These are phyloP conservation scores for Himalopsyche tibetana DNA, from an alignment of 2,888 invertebrate species.

Conservation along the genomic window DNA sequence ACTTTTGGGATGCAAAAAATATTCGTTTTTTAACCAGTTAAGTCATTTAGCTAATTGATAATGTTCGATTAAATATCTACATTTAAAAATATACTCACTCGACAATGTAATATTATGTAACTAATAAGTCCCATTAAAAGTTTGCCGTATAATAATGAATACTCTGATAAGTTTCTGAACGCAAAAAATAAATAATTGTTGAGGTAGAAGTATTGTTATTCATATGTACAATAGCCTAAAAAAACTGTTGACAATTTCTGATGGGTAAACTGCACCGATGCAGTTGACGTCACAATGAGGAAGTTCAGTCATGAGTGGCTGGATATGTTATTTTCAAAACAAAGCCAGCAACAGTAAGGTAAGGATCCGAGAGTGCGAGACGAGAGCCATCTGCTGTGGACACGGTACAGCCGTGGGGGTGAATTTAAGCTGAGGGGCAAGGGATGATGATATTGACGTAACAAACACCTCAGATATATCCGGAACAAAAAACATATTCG, in stretches of 20 bases:
- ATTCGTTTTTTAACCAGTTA: not conserved
- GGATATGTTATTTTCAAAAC: constrained; percentile 57
- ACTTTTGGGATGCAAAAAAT: constrained; percentile 18
- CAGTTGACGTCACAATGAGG: constrained; percentile 54
- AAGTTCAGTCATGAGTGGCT: constrained; percentile 62
- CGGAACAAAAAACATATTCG: constrained; percentile 63
- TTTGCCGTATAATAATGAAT: too few species aligned
- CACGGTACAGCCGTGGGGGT: constrained; percentile 59
- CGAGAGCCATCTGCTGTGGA: constrained; percentile 66
- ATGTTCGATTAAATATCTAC: too few species aligned
- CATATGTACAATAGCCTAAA: too few species aligned
- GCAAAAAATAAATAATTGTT: too few species aligned
- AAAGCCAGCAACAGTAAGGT: constrained; percentile 51
- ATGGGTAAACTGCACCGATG: constrained; percentile 3
- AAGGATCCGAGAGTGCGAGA: constrained; percentile 62
- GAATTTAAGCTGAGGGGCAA: constrained; percentile 61
- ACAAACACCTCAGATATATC: constrained; percentile 60
- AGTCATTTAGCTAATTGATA: not conserved
- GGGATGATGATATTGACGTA: constrained; percentile 34
- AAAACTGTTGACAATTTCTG: constrained; percentile 4
- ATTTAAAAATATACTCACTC: too few species aligned
- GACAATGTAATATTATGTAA: too few species aligned
- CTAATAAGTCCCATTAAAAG: too few species aligned
- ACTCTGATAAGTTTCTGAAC: too few species aligned
- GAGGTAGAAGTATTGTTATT: too few species aligned